A percentile compares a stretch with the other conserved stretches of the same genome.
phyloP scores from a whole-genome alignment of 1,140 invertebrate genomes.

The Atopsyche davidsoni region DNA sequence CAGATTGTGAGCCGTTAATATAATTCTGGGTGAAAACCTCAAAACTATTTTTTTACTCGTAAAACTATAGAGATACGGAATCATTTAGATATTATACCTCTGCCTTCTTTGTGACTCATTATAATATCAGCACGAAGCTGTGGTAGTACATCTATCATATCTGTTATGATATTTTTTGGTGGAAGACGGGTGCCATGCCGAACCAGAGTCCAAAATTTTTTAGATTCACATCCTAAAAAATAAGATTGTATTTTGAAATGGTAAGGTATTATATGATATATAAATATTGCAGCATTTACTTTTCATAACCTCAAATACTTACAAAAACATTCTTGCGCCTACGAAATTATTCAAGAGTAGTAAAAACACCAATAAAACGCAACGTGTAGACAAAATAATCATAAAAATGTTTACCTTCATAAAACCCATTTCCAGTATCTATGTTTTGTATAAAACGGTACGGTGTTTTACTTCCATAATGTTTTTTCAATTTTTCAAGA shows the following conservation, averaged over 20 bases:
- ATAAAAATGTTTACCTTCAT: constrained; percentile 41
- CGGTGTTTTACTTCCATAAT: constrained; percentile 53
- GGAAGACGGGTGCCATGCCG: constrained; percentile 66
- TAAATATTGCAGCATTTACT: too few species aligned
- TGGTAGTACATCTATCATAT: constrained; percentile 46
- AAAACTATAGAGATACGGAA: too few species aligned
- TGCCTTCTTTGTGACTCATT: constrained; percentile 15
- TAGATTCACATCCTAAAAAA: constrained; percentile 53
- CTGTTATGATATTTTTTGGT: constrained; percentile 46
- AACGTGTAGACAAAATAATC: constrained; percentile 13
- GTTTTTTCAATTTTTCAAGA: constrained; percentile 18
- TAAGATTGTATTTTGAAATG: too few species aligned
- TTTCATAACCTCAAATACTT: too few species aligned
- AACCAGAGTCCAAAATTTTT: constrained; percentile 59
- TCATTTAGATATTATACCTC: too few species aligned
- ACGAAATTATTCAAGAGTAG: too few species aligned
- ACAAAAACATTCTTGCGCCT: too few species aligned
- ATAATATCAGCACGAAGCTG: constrained; percentile 48
- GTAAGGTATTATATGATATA: too few species aligned
- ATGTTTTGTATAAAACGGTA: constrained; percentile 57
- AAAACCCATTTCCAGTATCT: constrained; percentile 46
- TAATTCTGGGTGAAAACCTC: too few species aligned
- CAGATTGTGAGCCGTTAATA: constrained; percentile 7
- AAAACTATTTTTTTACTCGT: too few species aligned
- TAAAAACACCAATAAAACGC: too few species aligned